Evolutionary conservation across 2,888 invertebrate species (phyloP).

Genomic region (Listrodromus nycthemerus): DNA sequence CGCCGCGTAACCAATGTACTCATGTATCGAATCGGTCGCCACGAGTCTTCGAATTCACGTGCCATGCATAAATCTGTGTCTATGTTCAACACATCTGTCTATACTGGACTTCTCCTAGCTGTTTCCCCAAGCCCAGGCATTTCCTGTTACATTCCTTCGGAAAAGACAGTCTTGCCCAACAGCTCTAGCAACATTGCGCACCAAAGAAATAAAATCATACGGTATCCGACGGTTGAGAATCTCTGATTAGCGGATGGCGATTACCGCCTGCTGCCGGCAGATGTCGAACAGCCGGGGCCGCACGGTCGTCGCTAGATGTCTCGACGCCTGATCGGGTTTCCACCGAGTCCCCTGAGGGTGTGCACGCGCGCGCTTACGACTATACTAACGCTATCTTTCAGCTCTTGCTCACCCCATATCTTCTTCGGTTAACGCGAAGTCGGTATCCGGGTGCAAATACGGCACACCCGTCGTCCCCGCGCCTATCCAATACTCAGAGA

Average conservation of each 20-base stretch:
- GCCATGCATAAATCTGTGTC: no score
- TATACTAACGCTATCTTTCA: constrained; percentile 8
- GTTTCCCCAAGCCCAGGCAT: no score
- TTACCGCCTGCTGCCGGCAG: constrained; percentile 53
- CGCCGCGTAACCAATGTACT: neutral
- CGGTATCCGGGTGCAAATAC: constrained; percentile 12
- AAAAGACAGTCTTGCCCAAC: no score
- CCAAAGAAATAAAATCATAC: neutral
- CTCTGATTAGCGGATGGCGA: constrained; percentile 40
- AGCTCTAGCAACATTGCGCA: no score
- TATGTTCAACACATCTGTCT: no score
- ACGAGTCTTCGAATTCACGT: neutral
- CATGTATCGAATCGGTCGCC: neutral
- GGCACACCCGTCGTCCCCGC: constrained; percentile 14
- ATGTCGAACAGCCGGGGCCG: constrained; percentile 45
- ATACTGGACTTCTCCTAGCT: no score
- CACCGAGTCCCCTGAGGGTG: constrained; percentile 32
- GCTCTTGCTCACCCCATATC: constrained; percentile 13
- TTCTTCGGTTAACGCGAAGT: constrained; percentile 11
- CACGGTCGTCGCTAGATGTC: constrained; percentile 26
- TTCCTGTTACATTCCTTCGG: no score
- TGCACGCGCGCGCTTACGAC: constrained; percentile 28
- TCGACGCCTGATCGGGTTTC: constrained; percentile 15
- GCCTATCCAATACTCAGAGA: neutral
- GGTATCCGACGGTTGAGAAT: constrained; percentile 48